These are phyloP conservation scores for Gambusia yucatana DNA, from an alignment of 2,797 vertebrate species.

Conservation along the genomic window DNA sequence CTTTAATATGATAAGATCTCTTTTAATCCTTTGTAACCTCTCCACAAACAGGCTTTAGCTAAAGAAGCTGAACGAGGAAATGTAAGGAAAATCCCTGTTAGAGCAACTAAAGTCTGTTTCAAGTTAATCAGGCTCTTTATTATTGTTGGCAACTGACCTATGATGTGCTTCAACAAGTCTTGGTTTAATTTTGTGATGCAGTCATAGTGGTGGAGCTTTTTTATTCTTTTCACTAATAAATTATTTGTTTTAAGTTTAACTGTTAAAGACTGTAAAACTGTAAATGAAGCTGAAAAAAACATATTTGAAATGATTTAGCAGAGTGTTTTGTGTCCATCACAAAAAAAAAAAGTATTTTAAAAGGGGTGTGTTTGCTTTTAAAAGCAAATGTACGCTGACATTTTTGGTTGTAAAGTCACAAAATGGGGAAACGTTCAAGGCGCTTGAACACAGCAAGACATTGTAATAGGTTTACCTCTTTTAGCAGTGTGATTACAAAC, in stretches of 20 bases:
- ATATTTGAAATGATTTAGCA: neutral
- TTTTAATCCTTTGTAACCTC: neutral
- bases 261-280: neutral
- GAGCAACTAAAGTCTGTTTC: neutral
- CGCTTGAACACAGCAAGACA: neutral
- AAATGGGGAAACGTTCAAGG: neutral
- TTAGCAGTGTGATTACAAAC: slow-evolving; percentile 68
- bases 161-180: neutral
- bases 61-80: neutral
- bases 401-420: neutral
- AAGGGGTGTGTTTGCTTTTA: neutral
- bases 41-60: neutral
- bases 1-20: neutral
- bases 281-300: neutral
- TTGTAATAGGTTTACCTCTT: slow-evolving; percentile 48
- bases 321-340: neutral
- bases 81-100: neutral
- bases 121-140: neutral
- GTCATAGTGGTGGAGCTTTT: neutral
- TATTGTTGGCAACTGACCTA: neutral
- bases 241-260: neutral
- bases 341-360: neutral
- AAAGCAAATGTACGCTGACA: neutral
- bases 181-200: neutral
- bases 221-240: neutral